Conservation (phyloP, 2,797 vertebrate species). For the Nannoperca australis region DNA sequence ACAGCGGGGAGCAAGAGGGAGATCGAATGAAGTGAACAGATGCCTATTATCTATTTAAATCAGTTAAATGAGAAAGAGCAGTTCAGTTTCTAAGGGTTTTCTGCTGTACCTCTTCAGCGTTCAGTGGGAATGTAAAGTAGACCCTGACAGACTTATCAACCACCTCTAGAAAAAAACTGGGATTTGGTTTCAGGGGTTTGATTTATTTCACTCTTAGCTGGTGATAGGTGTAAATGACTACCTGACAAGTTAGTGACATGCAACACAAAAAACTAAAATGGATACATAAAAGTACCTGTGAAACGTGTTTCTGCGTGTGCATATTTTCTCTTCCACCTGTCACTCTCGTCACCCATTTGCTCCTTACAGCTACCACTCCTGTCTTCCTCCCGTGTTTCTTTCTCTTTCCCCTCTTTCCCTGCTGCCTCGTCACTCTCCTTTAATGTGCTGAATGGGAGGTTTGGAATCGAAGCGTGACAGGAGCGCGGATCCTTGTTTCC, state of each 20-base stretch:
- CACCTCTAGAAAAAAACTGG: not conserved
- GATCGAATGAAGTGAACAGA: not conserved
- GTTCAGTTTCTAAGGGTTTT: not conserved
- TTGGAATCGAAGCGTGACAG: slow-evolving; percentile 37
- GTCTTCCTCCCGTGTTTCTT: not conserved
- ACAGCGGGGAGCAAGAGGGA: slow-evolving; percentile 2
- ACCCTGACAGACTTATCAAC: not conserved
- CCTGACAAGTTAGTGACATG: slow-evolving; percentile 26
- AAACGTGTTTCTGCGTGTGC: not conserved
- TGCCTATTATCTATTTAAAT: slow-evolving; percentile 12
- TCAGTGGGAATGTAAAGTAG: not conserved
- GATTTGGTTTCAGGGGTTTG: not conserved
- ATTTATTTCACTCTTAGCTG: slow-evolving; percentile 11
- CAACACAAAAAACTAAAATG: not conserved
- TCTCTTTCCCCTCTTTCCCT: not conserved
- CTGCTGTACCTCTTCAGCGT: not conserved
- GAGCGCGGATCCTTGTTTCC: slow-evolving; percentile 39
- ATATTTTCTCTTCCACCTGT: slow-evolving; percentile 24
- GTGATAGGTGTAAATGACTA: slow-evolving; percentile 20
- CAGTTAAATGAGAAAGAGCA: not conserved
- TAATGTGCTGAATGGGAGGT: slow-evolving; percentile 39
- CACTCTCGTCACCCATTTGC: not conserved
- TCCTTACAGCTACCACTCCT: not conserved
- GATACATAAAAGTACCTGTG: not conserved
- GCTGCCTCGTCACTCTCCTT: slow-evolving; percentile 20